Evolutionary conservation across 1,140 invertebrate species (phyloP).

Genomic region (Coboldia fuscipes): DNA sequence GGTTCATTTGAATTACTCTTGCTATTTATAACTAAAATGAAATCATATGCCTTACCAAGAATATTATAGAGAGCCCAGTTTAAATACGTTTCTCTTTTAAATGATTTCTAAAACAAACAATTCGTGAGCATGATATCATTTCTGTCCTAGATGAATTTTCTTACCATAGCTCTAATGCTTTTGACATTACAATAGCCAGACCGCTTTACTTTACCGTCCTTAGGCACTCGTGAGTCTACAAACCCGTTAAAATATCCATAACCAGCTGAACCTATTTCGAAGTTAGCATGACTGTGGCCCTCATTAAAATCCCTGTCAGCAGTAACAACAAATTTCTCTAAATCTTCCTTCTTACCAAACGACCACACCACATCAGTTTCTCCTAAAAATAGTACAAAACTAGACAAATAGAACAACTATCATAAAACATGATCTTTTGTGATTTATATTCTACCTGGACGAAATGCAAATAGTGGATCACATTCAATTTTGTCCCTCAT

Average conservation of each 20-base stretch:
- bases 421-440: background rate
- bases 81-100: slow-evolving; percentile 39
- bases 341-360: slow-evolving; percentile 34
- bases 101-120: slow-evolving; percentile 47
- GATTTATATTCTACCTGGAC: slow-evolving; percentile 22
- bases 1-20: background rate
- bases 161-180: slow-evolving; percentile 36
- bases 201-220: slow-evolving; percentile 52
- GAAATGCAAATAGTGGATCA: slow-evolving; percentile 33
- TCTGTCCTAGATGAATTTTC: too few relatives aligned
- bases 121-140: too few relatives aligned
- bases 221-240: slow-evolving; percentile 42
- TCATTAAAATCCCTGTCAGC: slow-evolving; percentile 58
- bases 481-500: slow-evolving; percentile 32
- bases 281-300: slow-evolving; percentile 47
- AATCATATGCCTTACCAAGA: slow-evolving; percentile 3
- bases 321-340: slow-evolving; percentile 53
- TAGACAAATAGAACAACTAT: background rate
- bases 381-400: slow-evolving; percentile 15
- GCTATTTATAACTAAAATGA: background rate
- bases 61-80: slow-evolving; percentile 67
- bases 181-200: slow-evolving; percentile 62
- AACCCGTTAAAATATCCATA: slow-evolving; percentile 57
- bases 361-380: slow-evolving; percentile 47
- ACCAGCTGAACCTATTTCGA: slow-evolving; percentile 38